Base-by-base conservation (phyloP, 2,888 invertebrate genomes). In the Pemphredon lugubris region DNA sequence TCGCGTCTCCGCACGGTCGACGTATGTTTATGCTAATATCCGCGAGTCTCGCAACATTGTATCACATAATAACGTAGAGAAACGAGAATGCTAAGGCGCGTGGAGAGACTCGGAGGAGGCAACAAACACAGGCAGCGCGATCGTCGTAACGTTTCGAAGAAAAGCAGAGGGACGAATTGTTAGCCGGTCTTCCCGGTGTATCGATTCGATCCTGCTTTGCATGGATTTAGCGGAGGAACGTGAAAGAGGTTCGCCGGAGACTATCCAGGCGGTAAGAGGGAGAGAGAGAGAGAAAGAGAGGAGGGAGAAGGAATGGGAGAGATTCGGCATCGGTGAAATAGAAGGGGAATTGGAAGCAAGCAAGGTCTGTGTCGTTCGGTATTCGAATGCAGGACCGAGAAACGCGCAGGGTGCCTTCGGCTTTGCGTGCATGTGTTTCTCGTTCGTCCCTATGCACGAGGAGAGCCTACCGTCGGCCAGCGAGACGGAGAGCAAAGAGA, bases 401-500 rank as follows among this genome's bases (percentile, higher is more conserved):
- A 26, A 2, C 44, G 54, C 65, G 40, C 47, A 47, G 70, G 66
- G 61, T 55, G 61, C 61, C 53, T 32, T 32, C 37, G 23, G 58
- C 55, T 59, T 75, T 53, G 72, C 72, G 73, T 75, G 73, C 75
- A 75, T 77, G 76, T 77, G 75, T 75, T 77, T 75, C 76, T 75
- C 75, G 75, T 75, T 72, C 37, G 72, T 64, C 63, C 67, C 53
- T 72, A 71, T 67, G 66, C 73, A 45, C 73, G 63, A 53, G 61
- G 44, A 64, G 44, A 57, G 50, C 18, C 55, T 13, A 51, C 45
- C 42, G 50, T 48, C 61, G 44, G 21, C 16, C 34, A 34, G 42
- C 30, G 53, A 65, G 42, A 67, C 68, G 64, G 64, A 63, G 57
- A 69, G 60, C 50, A 26, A 60, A 47, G 39, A 26, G 26, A 26